Base-by-base conservation (phyloP, 2,797 vertebrate genomes). In the Poeciliopsis infans region DNA sequence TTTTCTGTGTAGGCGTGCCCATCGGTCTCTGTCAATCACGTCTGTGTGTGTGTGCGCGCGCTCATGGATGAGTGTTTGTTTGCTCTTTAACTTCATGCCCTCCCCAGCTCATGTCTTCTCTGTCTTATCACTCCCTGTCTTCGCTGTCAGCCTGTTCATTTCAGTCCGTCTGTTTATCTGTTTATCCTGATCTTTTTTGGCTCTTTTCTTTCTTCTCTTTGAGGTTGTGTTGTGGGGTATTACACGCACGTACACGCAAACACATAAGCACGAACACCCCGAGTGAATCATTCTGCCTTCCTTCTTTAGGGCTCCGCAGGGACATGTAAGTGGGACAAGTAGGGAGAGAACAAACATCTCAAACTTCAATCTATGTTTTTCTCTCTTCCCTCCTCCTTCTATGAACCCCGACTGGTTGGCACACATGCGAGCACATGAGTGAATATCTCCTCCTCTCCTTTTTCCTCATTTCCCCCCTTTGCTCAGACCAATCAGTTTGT, bases 291-390 rank as follows among this genome's bases (percentile, higher is more conserved):
- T 77, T 74, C 73, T 83, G 83, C 79, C 75, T 86, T 83, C 85
- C 83, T 83, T 82, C 88, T 87, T 81, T 78, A 46, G 78, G 75
- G 85, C 78, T 94, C 93, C 89, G 64, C 15, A 61, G 93, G 93
- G 92, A 94, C 78, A 82, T 80, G 87, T 90, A 94, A 95, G 92
- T 94, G 93, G 92, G 94, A 92, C 92, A 87, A 82, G 87, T 87
- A 80, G 86, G 90, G 88, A 88, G 88, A 89, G 72, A 92, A 91
- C 85, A 90, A 92, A 91, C 93, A 92, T 87, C 94, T 92, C 90
- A 92, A 94, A 94, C 93, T 93, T 92, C 87, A 91, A 77, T 90
- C 88, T 87, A 59, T 79, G 83, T 84, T 93, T 92, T 92, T 89
- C 86, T 86, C 90, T 89, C 83, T 75, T 82, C 83, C 83, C 84